Base-by-base conservation (phyloP, 2,113 vertebrate species). In the Tetrao urogallus region DNA sequence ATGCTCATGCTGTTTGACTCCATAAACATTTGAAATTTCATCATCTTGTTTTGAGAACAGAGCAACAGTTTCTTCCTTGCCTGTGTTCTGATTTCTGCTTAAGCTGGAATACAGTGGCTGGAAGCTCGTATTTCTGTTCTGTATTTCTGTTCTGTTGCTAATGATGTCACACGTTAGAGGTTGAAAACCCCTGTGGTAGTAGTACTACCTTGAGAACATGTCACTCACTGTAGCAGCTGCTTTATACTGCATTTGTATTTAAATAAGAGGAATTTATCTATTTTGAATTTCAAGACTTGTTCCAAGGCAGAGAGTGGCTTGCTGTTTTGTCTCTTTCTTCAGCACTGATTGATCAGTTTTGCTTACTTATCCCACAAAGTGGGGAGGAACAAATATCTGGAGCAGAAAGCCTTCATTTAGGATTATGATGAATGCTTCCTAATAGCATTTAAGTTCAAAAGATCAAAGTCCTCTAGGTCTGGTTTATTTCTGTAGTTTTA, bases 271-370 rank as follows among this genome's bases (percentile, higher is more conserved):
- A 92, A 82, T 60, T 93, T 77, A 97, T 93, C 70, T 96, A 82
- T 96, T 94, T 95, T 93, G 92, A 97, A 97, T 97, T 96, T 96
- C 95, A 86, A 94, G 91, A 95, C 70, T 95, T 96, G 82, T 96
- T 97, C 88, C 79, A 81, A 92, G 92, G 93, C 85, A 96, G 85
- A 97, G 38, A 40, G 81, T 69, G 79, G 89, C 72, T 91, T 95
- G 66, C 82, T 90, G 61, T 95, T 90, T 92, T 92, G 80, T 97
- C 89, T 95, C 94, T 94, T 97, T 95, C 85, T 96, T 93, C 85
- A 91, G 70, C 32, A 52, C 72, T 93, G 85, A 95, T 73, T 93
- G 82, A 91, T 96, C 61, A 86, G 10, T 95, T 95, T 91, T 96
- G 85, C 52, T 88, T 95, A 47, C 73, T 91, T 92, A 88, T 70